phyloP scores from a whole-genome alignment of 2,113 vertebrate species.

The Lepisosteus oculatus region DNA sequence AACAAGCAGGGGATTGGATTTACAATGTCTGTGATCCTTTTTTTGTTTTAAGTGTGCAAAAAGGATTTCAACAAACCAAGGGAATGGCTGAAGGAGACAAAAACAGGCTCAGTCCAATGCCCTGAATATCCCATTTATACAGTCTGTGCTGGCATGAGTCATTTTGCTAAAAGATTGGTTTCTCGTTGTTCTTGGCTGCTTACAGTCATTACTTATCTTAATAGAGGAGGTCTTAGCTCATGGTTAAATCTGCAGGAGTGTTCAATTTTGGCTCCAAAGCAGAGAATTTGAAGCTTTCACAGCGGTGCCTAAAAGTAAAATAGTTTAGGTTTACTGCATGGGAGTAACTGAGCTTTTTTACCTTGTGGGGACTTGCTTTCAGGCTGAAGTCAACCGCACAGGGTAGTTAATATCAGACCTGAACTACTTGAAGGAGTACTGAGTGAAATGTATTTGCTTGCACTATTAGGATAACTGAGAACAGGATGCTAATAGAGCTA shows the following conservation, averaged over 20 bases:
- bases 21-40: not conserved
- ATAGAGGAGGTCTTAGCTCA: constrained; percentile 31
- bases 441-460: not conserved
- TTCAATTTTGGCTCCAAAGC: constrained; percentile 5
- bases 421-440: not conserved
- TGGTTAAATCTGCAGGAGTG: constrained; percentile 33
- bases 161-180: not conserved
- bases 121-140: not conserved
- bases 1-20: not conserved
- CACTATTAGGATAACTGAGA: constrained; percentile 29
- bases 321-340: too few relatives aligned
- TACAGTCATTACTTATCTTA: not conserved
- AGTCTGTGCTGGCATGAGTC: not conserved
- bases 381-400: too few relatives aligned
- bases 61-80: not conserved
- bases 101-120: not conserved
- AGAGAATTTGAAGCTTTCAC: not conserved
- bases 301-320: too few relatives aligned
- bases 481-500: constrained; percentile 26
- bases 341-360: not conserved
- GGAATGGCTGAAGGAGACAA: not conserved
- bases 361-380: not conserved
- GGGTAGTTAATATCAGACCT: not conserved
- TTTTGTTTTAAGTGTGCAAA: not conserved
- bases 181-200: not conserved